Evolutionary conservation across 1,140 invertebrate genomes (phyloP).

Genomic region (Drosophila bocqueti): DNA sequence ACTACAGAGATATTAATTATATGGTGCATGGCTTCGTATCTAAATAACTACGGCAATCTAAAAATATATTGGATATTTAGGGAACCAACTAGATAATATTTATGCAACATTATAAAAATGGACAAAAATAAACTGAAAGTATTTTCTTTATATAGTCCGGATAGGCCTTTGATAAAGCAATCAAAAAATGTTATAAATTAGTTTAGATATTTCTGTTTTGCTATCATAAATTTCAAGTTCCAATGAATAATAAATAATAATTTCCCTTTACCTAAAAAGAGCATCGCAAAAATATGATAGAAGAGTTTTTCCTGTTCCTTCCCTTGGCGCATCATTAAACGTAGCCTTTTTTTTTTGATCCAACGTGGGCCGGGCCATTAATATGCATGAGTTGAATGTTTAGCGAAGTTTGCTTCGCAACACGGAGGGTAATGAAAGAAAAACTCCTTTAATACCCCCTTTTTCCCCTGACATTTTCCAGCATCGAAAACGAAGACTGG

Average conservation of each 20-base stretch:
- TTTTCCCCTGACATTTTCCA: conserved; percentile 8
- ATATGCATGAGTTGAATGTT: conserved; percentile 62
- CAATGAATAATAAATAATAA: too few species aligned
- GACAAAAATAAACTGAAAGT: neutral
- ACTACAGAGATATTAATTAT: neutral
- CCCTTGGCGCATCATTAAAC: conserved; percentile 25
- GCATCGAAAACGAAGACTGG: conserved; percentile 80
- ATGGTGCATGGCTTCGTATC: neutral
- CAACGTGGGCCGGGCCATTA: conserved; percentile 34
- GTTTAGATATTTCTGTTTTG: neutral
- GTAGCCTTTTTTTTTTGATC: neutral
- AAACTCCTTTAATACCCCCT: conserved; percentile 12
- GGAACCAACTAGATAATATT: conserved; percentile 1
- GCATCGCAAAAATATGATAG: conserved; percentile 14
- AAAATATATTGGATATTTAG: neutral
- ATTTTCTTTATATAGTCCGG: neutral
- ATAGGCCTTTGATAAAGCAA: neutral
- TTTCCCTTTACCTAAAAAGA: neutral
- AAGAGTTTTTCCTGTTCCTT: neutral
- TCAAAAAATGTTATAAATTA: neutral
- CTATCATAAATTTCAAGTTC: neutral
- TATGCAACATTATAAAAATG: neutral
- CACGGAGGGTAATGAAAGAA: conserved; percentile 37
- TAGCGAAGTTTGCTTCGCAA: conserved; percentile 30
- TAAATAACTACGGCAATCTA: neutral